Conservation (phyloP, 2,113 vertebrate genomes). For the Sardina pilchardus region DNA sequence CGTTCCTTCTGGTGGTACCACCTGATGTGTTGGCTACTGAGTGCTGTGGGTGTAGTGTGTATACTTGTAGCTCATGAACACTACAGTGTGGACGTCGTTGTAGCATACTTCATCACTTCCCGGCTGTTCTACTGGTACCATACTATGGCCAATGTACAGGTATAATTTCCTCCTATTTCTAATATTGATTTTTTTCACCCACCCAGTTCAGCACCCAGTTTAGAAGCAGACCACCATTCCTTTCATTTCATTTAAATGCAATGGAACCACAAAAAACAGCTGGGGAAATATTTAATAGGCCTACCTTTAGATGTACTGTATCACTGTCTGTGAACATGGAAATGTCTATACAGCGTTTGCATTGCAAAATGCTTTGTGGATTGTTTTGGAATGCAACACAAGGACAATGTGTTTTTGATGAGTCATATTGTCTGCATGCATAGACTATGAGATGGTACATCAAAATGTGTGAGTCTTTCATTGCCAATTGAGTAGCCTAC, state of each 20-base stretch:
- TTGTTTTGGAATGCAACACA: no score
- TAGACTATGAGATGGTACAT: no score
- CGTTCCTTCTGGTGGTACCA: conserved; percentile 98
- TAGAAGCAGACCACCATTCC: background rate
- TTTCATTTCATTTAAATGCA: background rate
- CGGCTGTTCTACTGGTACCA: conserved; percentile 98
- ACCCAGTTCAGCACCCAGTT: background rate
- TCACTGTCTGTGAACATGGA: no score
- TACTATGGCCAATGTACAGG: conserved; percentile 95
- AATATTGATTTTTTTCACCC: background rate
- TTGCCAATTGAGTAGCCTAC: no score
- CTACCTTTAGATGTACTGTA: no score
- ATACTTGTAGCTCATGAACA: conserved; percentile 95
- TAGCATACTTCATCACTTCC: conserved; percentile 94
- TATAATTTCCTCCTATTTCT: conserved; percentile 46
- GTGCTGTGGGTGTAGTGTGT: conserved; percentile 87
- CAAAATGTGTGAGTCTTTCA: no score
- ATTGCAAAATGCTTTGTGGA: no score
- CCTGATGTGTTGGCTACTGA: conserved; percentile 91
- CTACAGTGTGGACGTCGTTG: conserved; percentile 91
- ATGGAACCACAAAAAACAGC: background rate
- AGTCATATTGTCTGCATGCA: no score
- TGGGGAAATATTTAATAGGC: no score
- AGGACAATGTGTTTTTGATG: no score
- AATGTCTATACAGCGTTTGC: no score